A percentile compares a stretch with the other conserved stretches of the same genome.
phyloP scores from a whole-genome alignment of 2,797 vertebrate species.

The Oreortyx pictus region DNA sequence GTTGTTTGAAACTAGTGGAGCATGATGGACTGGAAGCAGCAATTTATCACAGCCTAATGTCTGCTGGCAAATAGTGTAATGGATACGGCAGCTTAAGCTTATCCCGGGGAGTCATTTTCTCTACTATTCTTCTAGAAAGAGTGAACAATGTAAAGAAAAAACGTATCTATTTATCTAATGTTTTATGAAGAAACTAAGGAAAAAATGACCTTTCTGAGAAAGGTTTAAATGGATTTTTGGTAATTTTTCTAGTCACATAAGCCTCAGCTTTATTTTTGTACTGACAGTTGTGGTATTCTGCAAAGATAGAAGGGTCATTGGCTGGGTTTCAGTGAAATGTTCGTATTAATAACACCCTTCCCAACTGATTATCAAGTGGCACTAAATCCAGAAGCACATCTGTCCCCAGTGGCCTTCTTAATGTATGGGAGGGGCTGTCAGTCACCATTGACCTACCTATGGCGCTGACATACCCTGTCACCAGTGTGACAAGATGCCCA shows the following conservation, averaged over 20 bases:
- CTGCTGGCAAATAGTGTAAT: neutral
- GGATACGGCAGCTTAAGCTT: neutral
- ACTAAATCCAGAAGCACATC: neutral
- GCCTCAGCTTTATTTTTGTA: neutral
- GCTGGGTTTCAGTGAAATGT: neutral
- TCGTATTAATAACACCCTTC: neutral
- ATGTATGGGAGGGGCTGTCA: neutral
- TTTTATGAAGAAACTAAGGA: neutral
- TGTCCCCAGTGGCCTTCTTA: neutral
- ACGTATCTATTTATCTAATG: neutral
- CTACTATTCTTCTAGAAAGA: neutral
- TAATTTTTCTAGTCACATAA: neutral
- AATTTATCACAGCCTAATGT: neutral
- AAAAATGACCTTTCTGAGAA: neutral
- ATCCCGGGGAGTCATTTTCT: neutral
- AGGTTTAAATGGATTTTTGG: neutral
- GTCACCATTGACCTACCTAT: neutral
- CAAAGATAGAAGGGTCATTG: neutral
- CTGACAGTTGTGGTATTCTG: neutral
- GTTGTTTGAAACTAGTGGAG: neutral
- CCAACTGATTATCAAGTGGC: neutral
- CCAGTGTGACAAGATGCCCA: neutral
- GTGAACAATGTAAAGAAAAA: neutral
- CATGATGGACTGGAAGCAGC: neutral
- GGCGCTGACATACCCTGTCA: neutral